These are phyloP conservation scores for Hybos culiciformis DNA, from an alignment of 2,888 invertebrate species.

Conservation along the genomic window DNA sequence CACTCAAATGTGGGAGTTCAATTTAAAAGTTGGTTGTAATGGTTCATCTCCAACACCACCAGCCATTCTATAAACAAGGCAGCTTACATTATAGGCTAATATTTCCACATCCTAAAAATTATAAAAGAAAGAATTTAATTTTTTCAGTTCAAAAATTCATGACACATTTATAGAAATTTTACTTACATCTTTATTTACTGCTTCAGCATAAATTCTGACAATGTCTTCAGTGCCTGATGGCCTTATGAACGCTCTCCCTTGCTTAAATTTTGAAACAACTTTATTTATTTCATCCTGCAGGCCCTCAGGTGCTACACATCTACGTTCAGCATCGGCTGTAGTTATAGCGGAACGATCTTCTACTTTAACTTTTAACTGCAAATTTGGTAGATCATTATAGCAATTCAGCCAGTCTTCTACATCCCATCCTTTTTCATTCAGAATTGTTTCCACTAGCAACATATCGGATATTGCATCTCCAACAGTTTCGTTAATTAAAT, in stretches of 20 bases:
- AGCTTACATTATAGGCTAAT: slow-evolving; percentile 61
- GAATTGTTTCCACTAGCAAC: slow-evolving; percentile 81
- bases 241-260: slow-evolving; percentile 78
- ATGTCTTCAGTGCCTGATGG: slow-evolving; percentile 97
- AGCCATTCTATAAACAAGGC: slow-evolving; percentile 61
- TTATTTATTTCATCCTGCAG: slow-evolving; percentile 69
- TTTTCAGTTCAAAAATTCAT: neutral
- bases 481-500: slow-evolving; percentile 85
- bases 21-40: slow-evolving; percentile 21
- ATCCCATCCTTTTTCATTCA: slow-evolving; percentile 68
- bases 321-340: slow-evolving; percentile 79
- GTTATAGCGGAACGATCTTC: slow-evolving; percentile 72
- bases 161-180: slow-evolving; percentile 2
- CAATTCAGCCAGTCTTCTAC: slow-evolving; percentile 64
- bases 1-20: slow-evolving; percentile 30
- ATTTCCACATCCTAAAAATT: slow-evolving; percentile 44
- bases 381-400: slow-evolving; percentile 78
- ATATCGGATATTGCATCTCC: slow-evolving; percentile 97
- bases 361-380: slow-evolving; percentile 77
- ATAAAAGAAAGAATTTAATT: slow-evolving; percentile 3
- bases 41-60: slow-evolving; percentile 64
- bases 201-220: slow-evolving; percentile 92
- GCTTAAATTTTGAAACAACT: slow-evolving; percentile 50
- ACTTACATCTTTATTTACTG: slow-evolving; percentile 51
- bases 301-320: slow-evolving; percentile 64